These are phyloP conservation scores for Rhynchopsitta pachyrhyncha DNA, from an alignment of 2,113 vertebrate genomes.

Conservation along the genomic window DNA sequence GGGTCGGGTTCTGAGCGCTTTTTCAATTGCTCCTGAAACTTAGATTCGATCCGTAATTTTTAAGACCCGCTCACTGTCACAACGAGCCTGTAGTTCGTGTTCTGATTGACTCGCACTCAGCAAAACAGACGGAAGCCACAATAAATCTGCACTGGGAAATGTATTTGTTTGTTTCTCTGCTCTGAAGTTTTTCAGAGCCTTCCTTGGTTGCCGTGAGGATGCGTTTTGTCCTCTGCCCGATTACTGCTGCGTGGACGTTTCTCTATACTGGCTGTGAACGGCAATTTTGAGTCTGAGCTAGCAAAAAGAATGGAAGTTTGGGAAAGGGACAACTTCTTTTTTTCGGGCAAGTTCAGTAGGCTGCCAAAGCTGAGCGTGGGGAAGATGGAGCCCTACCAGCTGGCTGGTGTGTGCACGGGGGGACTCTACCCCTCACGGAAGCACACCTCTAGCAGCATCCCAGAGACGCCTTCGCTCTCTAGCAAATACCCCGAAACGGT, in stretches of 20 bases:
- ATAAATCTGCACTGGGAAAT: conserved; percentile 42
- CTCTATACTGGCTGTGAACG: not conserved
- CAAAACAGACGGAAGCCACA: not conserved
- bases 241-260: not conserved
- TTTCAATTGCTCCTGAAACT: not conserved
- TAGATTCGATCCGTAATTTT: not conserved
- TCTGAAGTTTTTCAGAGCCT: conserved; percentile 17
- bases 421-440: not conserved
- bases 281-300: not conserved
- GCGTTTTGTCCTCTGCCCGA: not conserved
- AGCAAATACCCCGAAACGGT: not conserved
- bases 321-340: not conserved
- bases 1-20: not conserved
- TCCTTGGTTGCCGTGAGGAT: not conserved
- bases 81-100: not conserved
- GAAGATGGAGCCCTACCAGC: not conserved
- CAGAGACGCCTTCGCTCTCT: not conserved
- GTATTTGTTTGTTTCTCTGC: not conserved
- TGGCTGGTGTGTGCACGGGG: not conserved
- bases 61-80: not conserved
- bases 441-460: not conserved
- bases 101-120: conserved; percentile 15
- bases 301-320: not conserved
- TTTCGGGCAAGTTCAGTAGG: not conserved
- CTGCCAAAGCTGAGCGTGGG: not conserved